A percentile compares a stretch with the other conserved stretches of the same genome.
These are phyloP conservation scores for Metellina segmentata DNA, from an alignment of 2,888 invertebrate species.

Conservation along the genomic window DNA sequence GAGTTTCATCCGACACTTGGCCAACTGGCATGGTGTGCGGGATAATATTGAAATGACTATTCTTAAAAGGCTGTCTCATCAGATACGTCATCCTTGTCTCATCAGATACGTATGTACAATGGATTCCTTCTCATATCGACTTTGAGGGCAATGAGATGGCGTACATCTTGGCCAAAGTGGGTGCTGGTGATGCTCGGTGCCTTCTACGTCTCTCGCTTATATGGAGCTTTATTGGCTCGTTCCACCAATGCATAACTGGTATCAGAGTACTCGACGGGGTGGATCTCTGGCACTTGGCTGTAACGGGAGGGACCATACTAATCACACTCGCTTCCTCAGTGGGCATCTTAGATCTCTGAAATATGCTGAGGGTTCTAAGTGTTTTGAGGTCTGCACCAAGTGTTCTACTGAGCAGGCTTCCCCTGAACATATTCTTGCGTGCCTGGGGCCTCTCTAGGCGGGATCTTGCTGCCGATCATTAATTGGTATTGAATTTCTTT, in stretches of 20 bases:
- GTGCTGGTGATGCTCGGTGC: neutral
- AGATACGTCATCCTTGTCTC: neutral
- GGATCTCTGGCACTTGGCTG: conserved; percentile 37
- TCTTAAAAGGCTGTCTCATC: neutral
- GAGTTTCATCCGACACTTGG: too few species aligned
- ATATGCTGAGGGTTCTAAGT: too few species aligned
- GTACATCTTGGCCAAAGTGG: conserved; percentile 1
- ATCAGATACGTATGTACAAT: neutral
- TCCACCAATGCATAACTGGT: neutral
- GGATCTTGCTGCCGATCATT: too few species aligned
- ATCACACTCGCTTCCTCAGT: conserved; percentile 9
- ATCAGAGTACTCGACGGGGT: conserved; percentile 2
- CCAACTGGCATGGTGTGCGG: neutral
- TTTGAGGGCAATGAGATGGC: conserved; percentile 18
- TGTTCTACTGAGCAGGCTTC: too few species aligned
- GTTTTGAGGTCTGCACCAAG: too few species aligned
- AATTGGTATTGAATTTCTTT: too few species aligned
- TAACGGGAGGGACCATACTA: conserved; percentile 4
- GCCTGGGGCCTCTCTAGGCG: too few species aligned
- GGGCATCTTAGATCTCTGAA: conserved; percentile 11
- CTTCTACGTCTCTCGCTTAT: neutral
- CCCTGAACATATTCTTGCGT: too few species aligned
- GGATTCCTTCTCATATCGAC: conserved; percentile 11
- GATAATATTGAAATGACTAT: neutral
- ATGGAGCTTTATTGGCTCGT: neutral